Conservation (phyloP, 1,140 invertebrate species). For the Hylaeus volcanicus region DNA sequence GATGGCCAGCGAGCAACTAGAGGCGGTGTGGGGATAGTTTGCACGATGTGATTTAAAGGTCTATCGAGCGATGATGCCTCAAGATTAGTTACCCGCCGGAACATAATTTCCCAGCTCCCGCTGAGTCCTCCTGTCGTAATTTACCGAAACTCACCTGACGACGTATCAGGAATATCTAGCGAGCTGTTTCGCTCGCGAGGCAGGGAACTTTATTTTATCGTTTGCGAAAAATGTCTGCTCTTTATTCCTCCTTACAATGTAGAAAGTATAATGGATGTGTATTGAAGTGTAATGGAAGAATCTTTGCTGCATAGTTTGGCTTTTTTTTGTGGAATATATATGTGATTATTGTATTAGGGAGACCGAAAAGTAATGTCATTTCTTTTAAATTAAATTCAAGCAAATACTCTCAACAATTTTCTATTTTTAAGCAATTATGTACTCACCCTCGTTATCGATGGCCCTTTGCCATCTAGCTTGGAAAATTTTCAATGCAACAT, state of each 20-base stretch:
- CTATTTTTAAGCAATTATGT: too few relatives aligned
- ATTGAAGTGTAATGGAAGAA: too few relatives aligned
- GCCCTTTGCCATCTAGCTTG: too few relatives aligned
- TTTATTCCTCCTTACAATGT: not conserved
- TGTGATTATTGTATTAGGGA: too few relatives aligned
- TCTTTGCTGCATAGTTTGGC: too few relatives aligned
- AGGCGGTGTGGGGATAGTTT: conserved; percentile 41
- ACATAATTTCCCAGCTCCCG: conserved; percentile 60
- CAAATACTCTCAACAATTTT: too few relatives aligned
- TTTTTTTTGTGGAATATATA: too few relatives aligned
- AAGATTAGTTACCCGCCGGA: conserved; percentile 65
- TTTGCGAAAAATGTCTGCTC: not conserved
- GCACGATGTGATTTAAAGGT: conserved; percentile 68
- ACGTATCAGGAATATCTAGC: conserved; percentile 39
- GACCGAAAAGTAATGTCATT: too few relatives aligned
- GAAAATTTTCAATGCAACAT: too few relatives aligned
- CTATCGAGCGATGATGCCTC: conserved; percentile 67
- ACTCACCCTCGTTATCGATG: too few relatives aligned
- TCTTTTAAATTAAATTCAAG: too few relatives aligned
- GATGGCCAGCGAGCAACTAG: conserved; percentile 27
- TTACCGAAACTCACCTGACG: conserved; percentile 40
- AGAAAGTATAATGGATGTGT: too few relatives aligned
- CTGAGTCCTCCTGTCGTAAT: conserved; percentile 42
- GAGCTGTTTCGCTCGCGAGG: not conserved
- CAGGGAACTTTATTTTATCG: not conserved